phyloP scores from a whole-genome alignment of 2,888 invertebrate species.

The Chelonus formosanus region DNA sequence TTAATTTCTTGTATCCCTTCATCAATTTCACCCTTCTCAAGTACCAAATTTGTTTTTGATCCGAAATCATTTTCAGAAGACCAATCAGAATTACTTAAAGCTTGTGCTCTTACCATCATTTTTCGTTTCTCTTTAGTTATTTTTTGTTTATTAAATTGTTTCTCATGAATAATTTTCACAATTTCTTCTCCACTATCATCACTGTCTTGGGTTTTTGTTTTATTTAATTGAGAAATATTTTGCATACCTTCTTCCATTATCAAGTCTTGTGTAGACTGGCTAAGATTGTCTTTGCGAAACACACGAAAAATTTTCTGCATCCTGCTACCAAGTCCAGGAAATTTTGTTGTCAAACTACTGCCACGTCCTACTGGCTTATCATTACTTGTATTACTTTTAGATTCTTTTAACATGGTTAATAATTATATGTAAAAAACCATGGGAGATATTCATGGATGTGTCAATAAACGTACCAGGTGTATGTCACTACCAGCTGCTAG shows the following conservation, averaged over 20 bases:
- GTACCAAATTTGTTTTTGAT: constrained; percentile 12
- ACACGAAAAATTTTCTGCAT: constrained; percentile 29
- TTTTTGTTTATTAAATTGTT: background rate
- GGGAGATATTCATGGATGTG: background rate
- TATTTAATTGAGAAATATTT: background rate
- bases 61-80: constrained; percentile 25
- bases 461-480: constrained; percentile 23
- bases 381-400: constrained; percentile 6
- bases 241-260: background rate
- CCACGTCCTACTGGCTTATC: constrained; percentile 2
- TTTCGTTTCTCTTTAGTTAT: background rate
- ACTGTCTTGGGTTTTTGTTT: background rate
- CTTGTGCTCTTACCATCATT: constrained; percentile 19
- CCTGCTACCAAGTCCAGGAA: constrained; percentile 24
- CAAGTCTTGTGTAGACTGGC: constrained; percentile 21
- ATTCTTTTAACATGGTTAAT: constrained; percentile 18
- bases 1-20: constrained; percentile 10
- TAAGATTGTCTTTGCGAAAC: constrained; percentile 25
- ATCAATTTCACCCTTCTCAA: constrained; percentile 8
- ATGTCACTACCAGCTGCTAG: constrained; percentile 7
- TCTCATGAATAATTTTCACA: background rate
- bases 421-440: background rate
- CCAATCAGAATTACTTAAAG: constrained; percentile 25
- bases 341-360: constrained; percentile 4
- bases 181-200: background rate